Percentiles rank a stretch among this genome's conserved stretches.
Evolutionary conservation across 2,888 invertebrate species (phyloP).

Genomic region (Tholera decimalis): DNA sequence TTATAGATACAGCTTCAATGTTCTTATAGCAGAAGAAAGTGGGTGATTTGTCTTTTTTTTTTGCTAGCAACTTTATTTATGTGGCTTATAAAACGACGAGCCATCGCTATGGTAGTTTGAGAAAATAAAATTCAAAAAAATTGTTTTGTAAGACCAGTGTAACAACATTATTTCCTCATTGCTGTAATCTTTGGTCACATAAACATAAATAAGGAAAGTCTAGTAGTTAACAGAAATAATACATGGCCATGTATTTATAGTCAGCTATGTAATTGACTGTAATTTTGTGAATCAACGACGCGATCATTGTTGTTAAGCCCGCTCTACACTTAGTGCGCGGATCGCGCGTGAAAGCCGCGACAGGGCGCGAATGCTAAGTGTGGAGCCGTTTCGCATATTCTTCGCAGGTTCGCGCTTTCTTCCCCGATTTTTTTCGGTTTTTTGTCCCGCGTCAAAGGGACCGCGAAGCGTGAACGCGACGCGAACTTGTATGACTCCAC

Average conservation of each 20-base stretch:
- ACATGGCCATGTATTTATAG: constrained; percentile 11
- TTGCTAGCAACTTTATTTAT: constrained; percentile 16
- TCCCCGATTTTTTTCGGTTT: too few species aligned
- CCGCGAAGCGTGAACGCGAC: too few species aligned
- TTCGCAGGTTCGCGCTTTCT: too few species aligned
- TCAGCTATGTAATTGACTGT: constrained; percentile 38
- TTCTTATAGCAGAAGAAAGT: constrained; percentile 4
- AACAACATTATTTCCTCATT: neutral
- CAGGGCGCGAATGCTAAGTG: too few species aligned
- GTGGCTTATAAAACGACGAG: neutral
- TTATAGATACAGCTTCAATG: constrained; percentile 29
- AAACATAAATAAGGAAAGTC: constrained; percentile 12
- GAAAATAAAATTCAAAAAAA: constrained; percentile 5
- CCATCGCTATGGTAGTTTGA: neutral
- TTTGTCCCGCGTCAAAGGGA: too few species aligned
- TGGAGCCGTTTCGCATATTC: too few species aligned
- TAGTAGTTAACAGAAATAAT: constrained; percentile 26
- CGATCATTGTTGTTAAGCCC: constrained; percentile 51
- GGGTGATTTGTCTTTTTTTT: neutral
- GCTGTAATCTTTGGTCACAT: neutral
- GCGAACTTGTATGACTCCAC: too few species aligned
- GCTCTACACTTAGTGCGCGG: too few species aligned
- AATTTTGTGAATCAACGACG: constrained; percentile 60
- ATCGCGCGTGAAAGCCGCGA: too few species aligned
- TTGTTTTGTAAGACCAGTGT: neutral